Evolutionary conservation across 2,797 vertebrate genomes (phyloP), one percentile per base, ranked within the genome.

Genomic region (Anguilla megastoma): DNA sequence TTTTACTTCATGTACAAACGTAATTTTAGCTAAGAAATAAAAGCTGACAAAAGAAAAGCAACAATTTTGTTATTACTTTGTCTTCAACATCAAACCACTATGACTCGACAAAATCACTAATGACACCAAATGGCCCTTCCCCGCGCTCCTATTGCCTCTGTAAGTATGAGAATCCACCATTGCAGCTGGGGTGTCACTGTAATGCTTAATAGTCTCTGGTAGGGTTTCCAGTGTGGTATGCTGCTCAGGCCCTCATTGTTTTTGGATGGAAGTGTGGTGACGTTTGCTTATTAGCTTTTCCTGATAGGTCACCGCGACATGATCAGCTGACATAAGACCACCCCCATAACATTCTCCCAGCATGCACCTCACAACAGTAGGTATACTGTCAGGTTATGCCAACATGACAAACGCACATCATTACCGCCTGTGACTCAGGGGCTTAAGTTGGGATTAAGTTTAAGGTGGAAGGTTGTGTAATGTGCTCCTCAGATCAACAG

Each of bases 31-130:
- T 89, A 89, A 74, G 50, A 88, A 89, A 87, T 21, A 86, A 79
- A 88, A 86, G 21, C 79, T 82, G 41, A 94, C 92, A 48, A 24
- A 41, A 60, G 24, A 90, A 89, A 92, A 96, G 95, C 95, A 96
- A 95, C 96, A 96, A 95, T 92, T 94, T 95, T 93, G 93, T 95
- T 95, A 93, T 94, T 94, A 94, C 95, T 94, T 94, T 93, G 92
- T 94, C 41, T 18, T 50, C 41, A 48, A n/a, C 24, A 6, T 82
- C 45, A 82, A 50, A 48, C 18, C 79, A 82, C 41, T 48, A 45
- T 41, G 33, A 18, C 14, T 18, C 18, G 14, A 21, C 36, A 0
- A 45, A 80, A 80, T 50, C 45, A 50, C 9, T n/a, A 33, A 36
- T 79, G 16, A 6, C 74, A 41, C 14, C 30, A 1, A 14, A 21